These are phyloP conservation scores for Agrotis segetum DNA, from an alignment of 2,888 invertebrate genomes.

Conservation along the genomic window DNA sequence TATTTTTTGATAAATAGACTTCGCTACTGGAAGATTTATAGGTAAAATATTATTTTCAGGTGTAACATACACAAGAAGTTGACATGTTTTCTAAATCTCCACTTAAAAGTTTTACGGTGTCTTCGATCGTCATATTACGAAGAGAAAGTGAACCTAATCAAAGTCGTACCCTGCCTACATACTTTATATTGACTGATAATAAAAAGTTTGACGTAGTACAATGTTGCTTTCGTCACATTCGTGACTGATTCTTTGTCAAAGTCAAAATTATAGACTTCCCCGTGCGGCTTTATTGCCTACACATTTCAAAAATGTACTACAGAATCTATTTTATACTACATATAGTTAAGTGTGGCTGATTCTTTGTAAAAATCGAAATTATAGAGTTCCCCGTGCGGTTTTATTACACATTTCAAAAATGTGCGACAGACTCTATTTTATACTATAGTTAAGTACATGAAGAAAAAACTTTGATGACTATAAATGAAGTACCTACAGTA, in stretches of 20 bases:
- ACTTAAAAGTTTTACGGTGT: constrained; percentile 26
- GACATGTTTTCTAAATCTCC: constrained; percentile 11
- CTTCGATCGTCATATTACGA: neutral
- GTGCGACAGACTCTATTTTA: no score
- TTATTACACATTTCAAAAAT: no score
- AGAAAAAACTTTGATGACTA: no score
- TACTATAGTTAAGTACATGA: no score
- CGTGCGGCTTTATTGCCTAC: no score
- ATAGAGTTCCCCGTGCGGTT: neutral
- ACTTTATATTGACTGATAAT: no score
- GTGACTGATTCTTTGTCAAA: neutral
- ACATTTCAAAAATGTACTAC: no score
- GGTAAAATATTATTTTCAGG: constrained; percentile 1
- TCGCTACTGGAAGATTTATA: neutral
- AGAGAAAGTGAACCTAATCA: neutral
- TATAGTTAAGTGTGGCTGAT: neutral
- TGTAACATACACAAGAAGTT: constrained; percentile 15
- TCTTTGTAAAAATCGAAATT: neutral
- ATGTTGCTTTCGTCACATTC: neutral
- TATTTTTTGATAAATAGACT: neutral
- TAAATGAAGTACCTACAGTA: no score
- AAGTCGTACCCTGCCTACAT: neutral
- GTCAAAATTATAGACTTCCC: neutral
- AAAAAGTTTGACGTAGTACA: no score
- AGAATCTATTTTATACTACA: no score